Evolutionary conservation across 2,797 vertebrate species (phyloP), one percentile per base, ranked within the genome.

Genomic region (Meda fulgida): DNA sequence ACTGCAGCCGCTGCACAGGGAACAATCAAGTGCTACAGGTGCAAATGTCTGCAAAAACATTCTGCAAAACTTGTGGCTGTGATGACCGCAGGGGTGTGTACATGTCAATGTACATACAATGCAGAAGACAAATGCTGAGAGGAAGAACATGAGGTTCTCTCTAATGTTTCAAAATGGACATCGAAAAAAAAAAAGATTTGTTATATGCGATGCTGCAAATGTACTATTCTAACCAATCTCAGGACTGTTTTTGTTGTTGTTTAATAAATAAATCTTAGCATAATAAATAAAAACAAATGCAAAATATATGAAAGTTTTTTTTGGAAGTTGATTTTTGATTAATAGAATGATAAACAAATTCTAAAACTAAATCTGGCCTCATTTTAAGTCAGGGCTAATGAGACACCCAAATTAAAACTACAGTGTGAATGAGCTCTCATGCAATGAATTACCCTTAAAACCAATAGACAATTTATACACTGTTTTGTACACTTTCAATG

Each of bases 21-120:
- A 65, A 63, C 43, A 77, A 69, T 43, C n/a, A 53, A 72, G n/a
- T 7, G 36, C 60, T 67, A 55, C 63, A 84, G 82, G 82, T 77
- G 72, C n/a, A 11, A 67, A n/a, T n/a, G 63, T 69, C 63, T 31
- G 46, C 48, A 77, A 78, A 65, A 78, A 67, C 34, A 31, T 31
- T 34, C 43, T 65, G 46, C 5, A 34, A 83, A 83, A 84, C 19
- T 1, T 10, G n/a, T 76, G 71, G 23, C 31, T 21, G 16, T 53
- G 58, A 67, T 21, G 46, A 77, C 82, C 82, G 19, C 73, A 40
- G 46, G 65, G 46, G 63, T 16, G n/a, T 6, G 5, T 40, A 29
- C 46, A 31, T 48, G 46, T 77, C 63, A n/a, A n/a, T n/a, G n/a
- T n/a, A n/a, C n/a, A n/a, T n/a, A n/a, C 48, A 78, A 58, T 55